These are phyloP conservation scores for Eulimnadia texana DNA, from an alignment of 1,140 invertebrate species.

Conservation along the genomic window DNA sequence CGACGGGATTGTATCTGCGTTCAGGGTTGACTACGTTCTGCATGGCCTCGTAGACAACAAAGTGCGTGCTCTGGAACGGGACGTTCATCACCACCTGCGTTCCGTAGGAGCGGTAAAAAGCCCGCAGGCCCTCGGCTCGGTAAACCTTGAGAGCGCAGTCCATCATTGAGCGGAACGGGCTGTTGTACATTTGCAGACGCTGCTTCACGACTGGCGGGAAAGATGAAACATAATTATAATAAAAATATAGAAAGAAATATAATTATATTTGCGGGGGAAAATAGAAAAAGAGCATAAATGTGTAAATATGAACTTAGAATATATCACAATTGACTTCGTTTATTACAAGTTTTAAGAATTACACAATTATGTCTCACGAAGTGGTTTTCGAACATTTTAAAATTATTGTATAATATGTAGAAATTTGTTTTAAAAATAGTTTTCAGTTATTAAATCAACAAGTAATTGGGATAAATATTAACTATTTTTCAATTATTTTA, in stretches of 20 bases:
- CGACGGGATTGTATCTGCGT: slow-evolving; percentile 73
- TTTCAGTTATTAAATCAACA: too few relatives aligned
- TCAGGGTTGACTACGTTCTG: slow-evolving; percentile 68
- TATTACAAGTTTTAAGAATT: too few relatives aligned
- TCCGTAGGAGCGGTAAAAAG: slow-evolving; percentile 93
- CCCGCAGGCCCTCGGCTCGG: slow-evolving; percentile 65
- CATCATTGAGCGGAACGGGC: slow-evolving; percentile 71
- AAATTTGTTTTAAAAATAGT: too few relatives aligned
- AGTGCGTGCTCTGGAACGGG: slow-evolving; percentile 92
- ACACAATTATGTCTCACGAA: too few relatives aligned
- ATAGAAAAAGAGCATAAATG: too few relatives aligned
- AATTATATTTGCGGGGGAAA: too few relatives aligned
- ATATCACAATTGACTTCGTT: too few relatives aligned
- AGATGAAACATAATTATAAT: slow-evolving; percentile 16
- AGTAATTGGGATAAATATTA: too few relatives aligned
- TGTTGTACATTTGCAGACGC: slow-evolving; percentile 93
- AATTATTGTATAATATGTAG: too few relatives aligned
- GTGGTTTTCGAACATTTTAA: too few relatives aligned
- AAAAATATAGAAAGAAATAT: background rate
- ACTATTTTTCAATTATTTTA: too few relatives aligned
- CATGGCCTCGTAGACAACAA: slow-evolving; percentile 85
- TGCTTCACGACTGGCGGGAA: slow-evolving; percentile 86
- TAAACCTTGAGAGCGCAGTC: slow-evolving; percentile 67
- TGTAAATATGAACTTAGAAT: too few relatives aligned
- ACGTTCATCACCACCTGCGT: slow-evolving; percentile 97